phyloP scores from a whole-genome alignment of 2,888 invertebrate genomes.

The Melinaea menophilus region DNA sequence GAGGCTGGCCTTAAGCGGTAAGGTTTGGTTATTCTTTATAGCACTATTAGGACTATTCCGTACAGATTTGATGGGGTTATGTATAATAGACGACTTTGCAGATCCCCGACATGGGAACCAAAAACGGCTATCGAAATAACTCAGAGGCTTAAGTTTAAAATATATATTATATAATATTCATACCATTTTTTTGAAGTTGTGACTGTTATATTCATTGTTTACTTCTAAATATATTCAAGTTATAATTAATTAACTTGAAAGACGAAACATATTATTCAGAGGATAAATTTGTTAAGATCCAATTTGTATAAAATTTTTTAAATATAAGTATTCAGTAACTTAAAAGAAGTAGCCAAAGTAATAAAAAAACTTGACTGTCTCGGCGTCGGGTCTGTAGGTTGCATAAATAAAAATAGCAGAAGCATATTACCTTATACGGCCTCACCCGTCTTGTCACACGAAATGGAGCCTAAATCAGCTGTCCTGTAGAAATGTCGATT shows the following conservation, averaged over 20 bases:
- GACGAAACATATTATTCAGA: no score
- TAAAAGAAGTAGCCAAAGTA: background rate
- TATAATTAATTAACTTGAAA: no score
- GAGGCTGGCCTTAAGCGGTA: constrained; percentile 47
- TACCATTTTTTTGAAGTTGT: background rate
- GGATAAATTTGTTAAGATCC: no score
- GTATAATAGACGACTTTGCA: constrained; percentile 32
- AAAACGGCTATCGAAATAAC: constrained; percentile 23
- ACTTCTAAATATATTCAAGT: no score
- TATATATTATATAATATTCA: background rate
- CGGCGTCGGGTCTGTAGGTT: constrained; percentile 34
- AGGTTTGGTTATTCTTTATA: constrained; percentile 31
- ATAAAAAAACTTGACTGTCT: background rate
- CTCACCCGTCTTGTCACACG: constrained; percentile 60
- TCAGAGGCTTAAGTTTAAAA: constrained; percentile 13
- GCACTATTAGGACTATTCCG: constrained; percentile 26
- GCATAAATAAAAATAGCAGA: constrained; percentile 64
- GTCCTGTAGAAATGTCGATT: constrained; percentile 75
- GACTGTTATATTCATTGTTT: no score
- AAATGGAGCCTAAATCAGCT: constrained; percentile 69
- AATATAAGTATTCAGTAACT: no score
- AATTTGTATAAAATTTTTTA: no score
- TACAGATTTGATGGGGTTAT: constrained; percentile 32
- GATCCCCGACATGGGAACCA: constrained; percentile 23
- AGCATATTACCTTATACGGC: constrained; percentile 67